Evolutionary conservation across 2,888 invertebrate genomes (phyloP).

Genomic region (Fissipunctia ypsillon): DNA sequence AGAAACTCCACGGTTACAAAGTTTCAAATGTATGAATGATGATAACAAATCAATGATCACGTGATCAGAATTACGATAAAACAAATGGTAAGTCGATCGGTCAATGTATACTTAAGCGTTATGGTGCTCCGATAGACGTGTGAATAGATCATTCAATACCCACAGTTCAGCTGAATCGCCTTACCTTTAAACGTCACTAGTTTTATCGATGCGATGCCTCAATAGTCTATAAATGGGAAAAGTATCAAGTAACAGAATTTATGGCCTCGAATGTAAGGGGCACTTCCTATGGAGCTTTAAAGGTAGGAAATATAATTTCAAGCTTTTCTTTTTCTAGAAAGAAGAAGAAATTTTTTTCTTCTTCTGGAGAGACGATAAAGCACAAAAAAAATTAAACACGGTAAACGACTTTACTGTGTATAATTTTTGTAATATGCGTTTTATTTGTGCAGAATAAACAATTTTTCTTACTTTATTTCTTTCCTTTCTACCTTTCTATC

Average conservation of each 20-base stretch:
- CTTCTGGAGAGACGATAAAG: no score
- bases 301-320: conserved; percentile 1
- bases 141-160: conserved; percentile 76
- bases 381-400: no score
- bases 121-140: conserved; percentile 62
- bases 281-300: conserved; percentile 5
- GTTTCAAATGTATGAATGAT: not conserved
- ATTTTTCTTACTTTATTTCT: not conserved
- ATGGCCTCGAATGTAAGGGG: conserved; percentile 20
- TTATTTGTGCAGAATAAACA: not conserved
- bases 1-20: no score
- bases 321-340: no score
- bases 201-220: conserved; percentile 55
- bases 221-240: conserved; percentile 48
- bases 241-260: conserved; percentile 54
- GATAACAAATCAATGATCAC: not conserved
- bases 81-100: conserved; percentile 1
- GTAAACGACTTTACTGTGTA: not conserved
- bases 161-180: conserved; percentile 62
- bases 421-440: not conserved
- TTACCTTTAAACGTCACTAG: conserved; percentile 70
- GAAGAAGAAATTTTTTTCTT: no score
- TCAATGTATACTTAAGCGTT: conserved; percentile 12
- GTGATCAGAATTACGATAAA: not conserved
- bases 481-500: no score